Evolutionary conservation across 1,140 invertebrate genomes (phyloP), one percentile per base, ranked within the genome.

Genomic region (Ridgeia piscesae): DNA sequence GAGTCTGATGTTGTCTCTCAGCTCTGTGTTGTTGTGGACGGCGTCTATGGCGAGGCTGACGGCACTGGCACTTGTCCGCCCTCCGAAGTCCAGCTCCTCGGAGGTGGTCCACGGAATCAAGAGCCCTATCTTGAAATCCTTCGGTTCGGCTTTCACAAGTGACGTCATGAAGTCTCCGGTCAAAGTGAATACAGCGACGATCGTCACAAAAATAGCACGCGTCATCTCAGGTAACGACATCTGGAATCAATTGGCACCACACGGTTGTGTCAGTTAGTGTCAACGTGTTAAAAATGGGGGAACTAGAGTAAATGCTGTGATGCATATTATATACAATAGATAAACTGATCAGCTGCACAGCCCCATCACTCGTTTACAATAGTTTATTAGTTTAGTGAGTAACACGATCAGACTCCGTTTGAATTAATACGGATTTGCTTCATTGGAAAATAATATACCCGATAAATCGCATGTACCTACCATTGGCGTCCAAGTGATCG

Each of bases 1-100:
- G 6, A 91, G 35, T 91, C 31, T 42, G 33, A 91, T 91, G 31
- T 35, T 91, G 6, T 34, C 31, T 14, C 35, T 1, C 9, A 93
- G 42, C 17, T 27, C 88, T 11, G 92, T 92, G 88, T 93, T 89
- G 58, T 58, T 89, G 50, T 93, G 93, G 42, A 93, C 42, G 8
- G 89, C 89, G n/a, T 93, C 93, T 21, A 93, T 93, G 14, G 93
- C 93, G 33, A 93, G 34, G 34, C 89, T 91, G 1, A 93, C 89
- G 33, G 93, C 93, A 50, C 42, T 88, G 27, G 93, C 93, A 35
- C 93, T 93, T 31, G 93, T 93, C 27, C 91, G 91, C 21, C 35
- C 92, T 34, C 93, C 92, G 91, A 91, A 93, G 42, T 92, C 92
- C 9, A 91, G 89, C 34, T 91, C 91, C 34, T 91, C 91, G 17